Evolutionary conservation across 64 coral and sea anemone species (phyloP), one percentile per base, ranked within the genome.

Genomic region (Dendrophyllia cribrosa): DNA sequence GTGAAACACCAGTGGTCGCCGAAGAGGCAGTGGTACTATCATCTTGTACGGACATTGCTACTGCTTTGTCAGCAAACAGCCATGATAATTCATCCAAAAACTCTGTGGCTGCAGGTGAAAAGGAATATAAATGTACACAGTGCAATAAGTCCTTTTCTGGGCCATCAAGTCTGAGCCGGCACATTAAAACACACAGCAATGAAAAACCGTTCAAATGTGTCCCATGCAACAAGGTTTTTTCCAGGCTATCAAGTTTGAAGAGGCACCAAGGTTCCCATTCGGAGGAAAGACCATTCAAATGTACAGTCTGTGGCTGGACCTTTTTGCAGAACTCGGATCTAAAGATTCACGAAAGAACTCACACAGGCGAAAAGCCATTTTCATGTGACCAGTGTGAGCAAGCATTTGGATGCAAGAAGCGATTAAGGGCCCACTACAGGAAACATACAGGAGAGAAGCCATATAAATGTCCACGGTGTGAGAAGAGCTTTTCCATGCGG

Each of bases 331-430:
- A 89, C 49, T 66, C 60, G 24, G 60, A 89, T 75, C 74, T 89
- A n/a, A 77, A 66, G 26, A 78, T 89, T 12, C 88, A 89, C 15
- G 73, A 66, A 89, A 89, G 88, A 77, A 77, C 60, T 26, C 88
- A 89, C 61, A 89, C 88, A 13, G 88, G 75, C 13, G 89, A 91
- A 67, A 91, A 91, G 66, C 89, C 89, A 48, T 83, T 71, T 74
- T 12, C 80, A 14, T 91, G 89, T 72, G 64, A 71, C 47, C 64
- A 49, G 0, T 91, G 89, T 34, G 76, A 82, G 17, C 68, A 82
- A 25, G 56, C 76, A 4, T 91, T 91, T 83, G 60, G 61, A 26
- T 67, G 72, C 46, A 89, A 89, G 22, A 75, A 76, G 3, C 61
- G 75, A 4, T 43, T 89, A 5, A 66, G 22, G 19, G 61, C 60